Evolutionary conservation across 2,113 vertebrate genomes (phyloP), one percentile per base, ranked within the genome.

Genomic region (Tonatia bakeri): DNA sequence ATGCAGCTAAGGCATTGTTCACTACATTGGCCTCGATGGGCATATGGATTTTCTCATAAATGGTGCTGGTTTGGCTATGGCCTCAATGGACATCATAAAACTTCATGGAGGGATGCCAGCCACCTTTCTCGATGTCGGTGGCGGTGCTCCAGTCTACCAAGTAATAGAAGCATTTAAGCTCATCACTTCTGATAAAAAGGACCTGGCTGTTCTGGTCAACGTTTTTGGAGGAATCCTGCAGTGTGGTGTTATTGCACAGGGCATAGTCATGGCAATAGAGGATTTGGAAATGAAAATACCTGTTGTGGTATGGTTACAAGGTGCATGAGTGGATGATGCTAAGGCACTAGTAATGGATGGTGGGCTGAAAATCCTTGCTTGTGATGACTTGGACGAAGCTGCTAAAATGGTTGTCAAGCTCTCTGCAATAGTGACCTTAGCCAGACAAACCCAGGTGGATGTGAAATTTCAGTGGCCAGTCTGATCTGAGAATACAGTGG

Each of bases 31-130:
- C 26, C 98, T 99, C 93, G 99, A 99, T 38, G 99, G 99, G 90
- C 99, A 98, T 97, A 99, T 99, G 91, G 99, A 99, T 96, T 99
- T 99, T 96, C 98, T 99, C 61, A 99, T 99, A 17, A 99, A 99
- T 33, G 99, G 99, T 72, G 99, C 99, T 28, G 99, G 99, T 91
- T 98, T 99, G 93, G 99, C 99, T 65, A 99, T 99, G 99, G 99
- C 99, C 85, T 99, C 99, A 94, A 99, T 99, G 99, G 99, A 99
- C 98, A 99, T 99, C 97, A 99, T 99, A 97, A 99, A 99, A 96
- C 99, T 99, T 59, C 99, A 99, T 13, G 99, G 99, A 2, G 99
- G 99, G 82, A 99, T 99, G 69, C 99, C 99, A 43, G 99, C 99
- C 97, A 99, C 99, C 98, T 99, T 99, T 98, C 98, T 99, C 95